Evolutionary conservation across 2,797 vertebrate species (phyloP), one percentile per base, ranked within the genome.

Genomic region (Bradypus variegatus): DNA sequence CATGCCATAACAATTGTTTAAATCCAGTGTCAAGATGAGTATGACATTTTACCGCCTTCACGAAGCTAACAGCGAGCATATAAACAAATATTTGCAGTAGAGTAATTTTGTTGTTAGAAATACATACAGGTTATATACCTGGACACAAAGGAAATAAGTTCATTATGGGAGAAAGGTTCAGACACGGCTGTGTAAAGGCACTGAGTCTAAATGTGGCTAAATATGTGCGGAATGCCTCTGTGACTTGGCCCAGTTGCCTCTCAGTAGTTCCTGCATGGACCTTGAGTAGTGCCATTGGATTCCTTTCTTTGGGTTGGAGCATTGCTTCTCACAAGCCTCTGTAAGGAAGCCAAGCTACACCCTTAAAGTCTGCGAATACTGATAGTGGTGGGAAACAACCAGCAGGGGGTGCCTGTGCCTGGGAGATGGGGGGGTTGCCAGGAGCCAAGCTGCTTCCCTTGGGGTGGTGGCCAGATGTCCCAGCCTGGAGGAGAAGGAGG

Each of bases 221-320:
- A 25, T 45, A 18, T 2, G 5, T 7, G 3, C 33, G 21, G 11
- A 6, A 14, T 36, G 62, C 23, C 15, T 25, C 45, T 13, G 14
- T 6, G 27, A 12, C 45, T 58, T 78, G n/a, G 12, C 38, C 45
- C 9, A 15, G 60, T 7, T 31, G 21, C 16, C 21, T 70, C 55
- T 2, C 21, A 5, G 0, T 62, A 0, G 58, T 13, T 36, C 19
- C 36, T 45, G 31, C 8, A 10, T 4, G 13, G 69, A 8, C 33
- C 60, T 62, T 45, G 10, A 8, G 4, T 21, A 15, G 3, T 33
- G 4, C 41, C 11, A 1, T 33, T 65, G 21, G 18, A 9, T 25
- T 41, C n/a, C 10, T n/a, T 81, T 18, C 33, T 48, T 80, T 73
- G 45, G 23, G 3, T 19, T 65, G n/a, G 9, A 12, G 8, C 19